These are phyloP conservation scores for Coremacera marginata DNA, from an alignment of 2,888 invertebrate species.

Conservation along the genomic window DNA sequence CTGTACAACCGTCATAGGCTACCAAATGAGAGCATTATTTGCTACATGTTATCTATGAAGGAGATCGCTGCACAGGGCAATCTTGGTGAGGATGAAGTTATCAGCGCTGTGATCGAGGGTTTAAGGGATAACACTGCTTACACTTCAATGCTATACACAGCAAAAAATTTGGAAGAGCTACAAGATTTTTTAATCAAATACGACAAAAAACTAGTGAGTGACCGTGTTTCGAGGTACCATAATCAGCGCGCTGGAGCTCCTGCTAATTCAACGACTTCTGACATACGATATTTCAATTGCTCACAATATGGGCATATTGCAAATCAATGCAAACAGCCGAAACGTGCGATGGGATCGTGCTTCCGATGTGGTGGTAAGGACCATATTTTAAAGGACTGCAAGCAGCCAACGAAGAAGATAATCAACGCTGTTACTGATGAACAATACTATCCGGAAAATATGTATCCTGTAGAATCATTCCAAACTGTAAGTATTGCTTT, in stretches of 20 bases:
- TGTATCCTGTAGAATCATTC: no score
- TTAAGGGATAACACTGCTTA: conserved; percentile 34
- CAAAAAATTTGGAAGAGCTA: conserved; percentile 32
- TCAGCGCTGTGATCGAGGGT: conserved; percentile 34
- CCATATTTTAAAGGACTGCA: no score
- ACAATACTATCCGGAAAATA: no score
- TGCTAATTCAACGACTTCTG: no score
- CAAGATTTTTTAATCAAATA: conserved; percentile 24
- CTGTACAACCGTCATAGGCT: conserved; percentile 27
- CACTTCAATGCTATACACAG: conserved; percentile 33
- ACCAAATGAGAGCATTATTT: conserved; percentile 29
- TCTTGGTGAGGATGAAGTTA: conserved; percentile 32
- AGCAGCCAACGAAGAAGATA: no score
- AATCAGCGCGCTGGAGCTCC: neutral
- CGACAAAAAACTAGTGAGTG: conserved; percentile 27
- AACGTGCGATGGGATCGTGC: no score
- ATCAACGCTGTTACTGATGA: no score
- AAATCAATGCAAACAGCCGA: conserved; percentile 30
- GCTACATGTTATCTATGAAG: conserved; percentile 35
- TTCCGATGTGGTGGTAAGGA: neutral
- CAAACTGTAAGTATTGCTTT: no score
- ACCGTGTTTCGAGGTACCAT: conserved; percentile 5
- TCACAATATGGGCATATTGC: conserved; percentile 28
- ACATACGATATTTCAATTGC: conserved; percentile 42
- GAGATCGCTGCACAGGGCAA: conserved; percentile 38